phyloP scores from a whole-genome alignment of 2,113 vertebrate genomes.

The Andinoacara biseriatus region DNA sequence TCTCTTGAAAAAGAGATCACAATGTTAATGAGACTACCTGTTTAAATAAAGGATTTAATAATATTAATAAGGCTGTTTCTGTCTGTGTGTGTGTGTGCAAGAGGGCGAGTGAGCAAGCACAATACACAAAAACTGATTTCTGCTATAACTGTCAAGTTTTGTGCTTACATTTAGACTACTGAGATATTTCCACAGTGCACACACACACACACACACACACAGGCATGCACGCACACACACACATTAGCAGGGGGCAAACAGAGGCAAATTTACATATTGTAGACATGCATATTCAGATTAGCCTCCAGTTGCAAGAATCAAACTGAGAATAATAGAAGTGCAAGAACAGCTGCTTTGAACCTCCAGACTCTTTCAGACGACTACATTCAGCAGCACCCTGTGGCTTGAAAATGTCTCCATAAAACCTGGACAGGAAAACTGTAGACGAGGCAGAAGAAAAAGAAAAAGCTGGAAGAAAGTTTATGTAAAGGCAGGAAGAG shows the following conservation, averaged over 20 bases:
- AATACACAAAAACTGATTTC: too few species aligned
- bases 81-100: not conserved
- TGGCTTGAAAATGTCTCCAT: conserved; percentile 6
- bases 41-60: not conserved
- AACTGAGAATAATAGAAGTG: conserved; percentile 17
- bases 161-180: conserved; percentile 13
- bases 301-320: not conserved
- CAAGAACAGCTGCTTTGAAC: conserved; percentile 8
- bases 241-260: not conserved
- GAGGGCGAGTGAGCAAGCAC: not conserved
- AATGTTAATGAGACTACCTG: not conserved
- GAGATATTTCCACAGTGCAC: too few species aligned
- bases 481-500: not conserved
- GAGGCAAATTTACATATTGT: conserved; percentile 12
- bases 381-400: not conserved
- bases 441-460: not conserved
- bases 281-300: conserved; percentile 39
- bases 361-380: not conserved
- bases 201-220: not conserved
- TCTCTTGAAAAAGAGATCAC: not conserved
- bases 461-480: not conserved
- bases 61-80: not conserved
- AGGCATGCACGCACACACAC: not conserved
- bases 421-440: not conserved
- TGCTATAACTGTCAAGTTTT: conserved; percentile 12